Evolutionary conservation across 1,140 invertebrate species (phyloP).

Genomic region (Parasteatoda tepidariorum): DNA sequence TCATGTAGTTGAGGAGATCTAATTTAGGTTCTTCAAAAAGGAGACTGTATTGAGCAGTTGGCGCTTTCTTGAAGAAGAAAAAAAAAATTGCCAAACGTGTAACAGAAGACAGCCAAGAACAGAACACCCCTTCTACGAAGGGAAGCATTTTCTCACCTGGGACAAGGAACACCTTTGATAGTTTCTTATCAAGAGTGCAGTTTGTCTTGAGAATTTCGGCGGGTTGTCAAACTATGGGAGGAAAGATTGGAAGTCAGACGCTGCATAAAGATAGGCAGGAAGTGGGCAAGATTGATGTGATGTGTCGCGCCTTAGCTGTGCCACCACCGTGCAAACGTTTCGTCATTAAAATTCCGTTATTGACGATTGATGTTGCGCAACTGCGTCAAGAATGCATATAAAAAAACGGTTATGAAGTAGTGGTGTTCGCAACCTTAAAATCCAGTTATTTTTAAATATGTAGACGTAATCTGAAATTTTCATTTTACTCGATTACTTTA

Average conservation of each 20-base stretch:
- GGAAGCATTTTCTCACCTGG: neutral
- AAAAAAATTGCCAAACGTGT: neutral
- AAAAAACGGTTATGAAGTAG: no score
- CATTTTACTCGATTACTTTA: no score
- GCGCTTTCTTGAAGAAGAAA: neutral
- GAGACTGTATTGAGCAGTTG: neutral
- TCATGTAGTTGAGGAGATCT: constrained; percentile 11
- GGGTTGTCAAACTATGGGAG: constrained; percentile 15
- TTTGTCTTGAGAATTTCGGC: constrained; percentile 32
- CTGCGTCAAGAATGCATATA: constrained; percentile 9
- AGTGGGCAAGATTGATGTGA: constrained; percentile 10
- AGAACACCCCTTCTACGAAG: neutral
- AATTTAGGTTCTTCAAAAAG: constrained; percentile 10
- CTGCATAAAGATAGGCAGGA: neutral
- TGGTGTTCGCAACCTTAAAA: no score
- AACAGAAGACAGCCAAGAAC: neutral
- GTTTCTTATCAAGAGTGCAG: neutral
- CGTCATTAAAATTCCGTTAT: constrained; percentile 33
- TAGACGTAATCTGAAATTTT: no score
- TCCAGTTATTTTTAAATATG: no score
- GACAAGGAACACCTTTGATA: constrained; percentile 15
- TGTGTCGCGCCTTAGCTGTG: constrained; percentile 1
- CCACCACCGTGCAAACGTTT: neutral
- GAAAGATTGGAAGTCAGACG: neutral
- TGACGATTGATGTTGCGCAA: neutral